These are phyloP conservation scores for Lepus timidus DNA, from an alignment of 2,113 vertebrate genomes.

Conservation along the genomic window DNA sequence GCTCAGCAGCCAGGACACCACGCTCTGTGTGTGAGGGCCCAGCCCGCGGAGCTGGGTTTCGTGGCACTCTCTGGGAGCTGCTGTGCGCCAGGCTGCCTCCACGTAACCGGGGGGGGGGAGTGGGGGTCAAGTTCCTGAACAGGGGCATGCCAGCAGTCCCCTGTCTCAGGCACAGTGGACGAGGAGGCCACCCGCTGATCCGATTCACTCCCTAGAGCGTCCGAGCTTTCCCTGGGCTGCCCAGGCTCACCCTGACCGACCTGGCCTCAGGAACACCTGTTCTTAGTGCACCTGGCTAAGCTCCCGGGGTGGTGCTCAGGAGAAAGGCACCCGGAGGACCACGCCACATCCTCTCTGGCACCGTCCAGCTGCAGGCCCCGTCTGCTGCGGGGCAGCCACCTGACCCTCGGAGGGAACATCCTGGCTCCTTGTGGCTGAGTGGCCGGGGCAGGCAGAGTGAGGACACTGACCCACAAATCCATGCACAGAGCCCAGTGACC, in stretches of 20 bases:
- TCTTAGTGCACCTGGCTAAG: neutral
- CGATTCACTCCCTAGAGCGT: neutral
- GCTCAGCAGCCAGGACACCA: accelerated
- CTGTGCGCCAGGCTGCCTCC: neutral
- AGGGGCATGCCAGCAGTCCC: neutral
- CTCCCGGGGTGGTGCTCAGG: neutral
- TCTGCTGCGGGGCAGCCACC: no score
- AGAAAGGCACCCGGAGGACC: neutral
- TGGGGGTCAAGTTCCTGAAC: no score
- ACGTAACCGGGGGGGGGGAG: accelerated
- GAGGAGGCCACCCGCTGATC: accelerated
- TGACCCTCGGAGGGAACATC: no score
- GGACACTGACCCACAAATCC: neutral
- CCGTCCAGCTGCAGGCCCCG: neutral
- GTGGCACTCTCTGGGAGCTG: accelerated
- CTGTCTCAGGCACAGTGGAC: neutral
- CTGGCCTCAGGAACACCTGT: neutral
- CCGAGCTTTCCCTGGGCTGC: neutral
- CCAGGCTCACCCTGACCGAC: accelerated
- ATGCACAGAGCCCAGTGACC: neutral
- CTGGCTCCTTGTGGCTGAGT: neutral
- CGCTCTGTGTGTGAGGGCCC: accelerated
- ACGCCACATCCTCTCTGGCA: accelerated
- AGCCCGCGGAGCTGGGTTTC: no score
- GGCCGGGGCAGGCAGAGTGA: neutral